These are phyloP conservation scores for Anagrus nilaparvatae DNA, from an alignment of 1,140 invertebrate genomes.

Conservation along the genomic window DNA sequence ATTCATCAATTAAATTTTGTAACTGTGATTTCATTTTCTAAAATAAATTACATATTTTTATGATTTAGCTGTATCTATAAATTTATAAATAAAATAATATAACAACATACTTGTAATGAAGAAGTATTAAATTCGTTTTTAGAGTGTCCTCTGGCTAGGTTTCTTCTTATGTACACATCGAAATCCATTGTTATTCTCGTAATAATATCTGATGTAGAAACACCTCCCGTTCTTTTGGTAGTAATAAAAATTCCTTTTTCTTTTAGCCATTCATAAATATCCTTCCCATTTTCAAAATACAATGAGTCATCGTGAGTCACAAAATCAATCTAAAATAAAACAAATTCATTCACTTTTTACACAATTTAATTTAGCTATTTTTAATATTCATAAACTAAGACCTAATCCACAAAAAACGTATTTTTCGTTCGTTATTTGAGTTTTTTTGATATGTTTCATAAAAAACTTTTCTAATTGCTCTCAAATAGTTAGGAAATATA, in stretches of 20 bases:
- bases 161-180: constrained; percentile 93
- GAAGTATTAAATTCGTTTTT: constrained; percentile 98
- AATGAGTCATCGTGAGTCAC: constrained; percentile 98
- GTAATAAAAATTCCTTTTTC: constrained; percentile 93
- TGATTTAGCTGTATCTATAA: too few species aligned
- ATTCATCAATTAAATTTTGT: too few species aligned
- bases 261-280: constrained; percentile 88
- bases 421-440: too few species aligned
- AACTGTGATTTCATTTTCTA: too few species aligned
- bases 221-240: constrained; percentile 91
- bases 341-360: neutral
- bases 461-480: too few species aligned
- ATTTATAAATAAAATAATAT: too few species aligned
- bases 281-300: constrained; percentile 77
- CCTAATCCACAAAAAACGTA: too few species aligned
- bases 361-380: too few species aligned
- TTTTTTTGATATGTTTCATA: too few species aligned
- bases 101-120: constrained; percentile 69
- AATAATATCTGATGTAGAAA: constrained; percentile 96
- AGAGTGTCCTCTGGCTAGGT: constrained; percentile 91
- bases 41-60: too few species aligned
- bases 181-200: constrained; percentile 98
- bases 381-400: too few species aligned
- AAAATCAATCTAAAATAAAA: constrained; percentile 78
- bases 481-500: too few species aligned